A percentile compares a stretch with the other conserved stretches of the same genome.
These are phyloP conservation scores for Serrognathus titanus DNA, from an alignment of 2,888 invertebrate genomes.

Conservation along the genomic window DNA sequence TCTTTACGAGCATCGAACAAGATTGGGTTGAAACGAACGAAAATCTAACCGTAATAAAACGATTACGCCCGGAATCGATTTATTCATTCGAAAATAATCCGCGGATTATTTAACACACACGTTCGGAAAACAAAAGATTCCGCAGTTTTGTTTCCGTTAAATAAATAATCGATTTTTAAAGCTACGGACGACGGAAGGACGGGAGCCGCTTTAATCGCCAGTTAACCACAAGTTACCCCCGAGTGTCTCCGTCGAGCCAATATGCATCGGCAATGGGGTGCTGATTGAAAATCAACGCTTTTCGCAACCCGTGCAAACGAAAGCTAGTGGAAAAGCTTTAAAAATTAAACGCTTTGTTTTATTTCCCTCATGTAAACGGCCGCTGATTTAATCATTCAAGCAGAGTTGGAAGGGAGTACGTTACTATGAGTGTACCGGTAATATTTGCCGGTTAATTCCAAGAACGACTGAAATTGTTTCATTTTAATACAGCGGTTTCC, in stretches of 20 bases:
- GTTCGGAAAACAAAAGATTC: no score
- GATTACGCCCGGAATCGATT: no score
- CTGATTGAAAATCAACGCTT: background rate
- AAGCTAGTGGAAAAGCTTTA: background rate
- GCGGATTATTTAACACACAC: no score
- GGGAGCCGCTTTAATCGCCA: background rate
- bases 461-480: constrained; percentile 39
- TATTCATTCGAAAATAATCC: no score
- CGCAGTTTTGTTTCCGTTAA: no score
- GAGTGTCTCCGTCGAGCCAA: background rate
- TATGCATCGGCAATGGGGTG: background rate
- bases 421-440: constrained; percentile 17
- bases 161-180: no score
- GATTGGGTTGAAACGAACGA: no score
- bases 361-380: constrained; percentile 13
- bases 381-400: constrained; percentile 15
- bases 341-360: constrained; percentile 11
- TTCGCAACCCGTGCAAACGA: background rate
- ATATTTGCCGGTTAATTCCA: constrained; percentile 30
- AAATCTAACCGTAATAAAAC: no score
- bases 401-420: background rate
- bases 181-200: no score
- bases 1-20: no score
- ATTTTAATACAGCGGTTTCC: constrained; percentile 40
- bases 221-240: constrained; percentile 1